phyloP scores from a whole-genome alignment of 2,113 vertebrate species.

The Jacana jacana region DNA sequence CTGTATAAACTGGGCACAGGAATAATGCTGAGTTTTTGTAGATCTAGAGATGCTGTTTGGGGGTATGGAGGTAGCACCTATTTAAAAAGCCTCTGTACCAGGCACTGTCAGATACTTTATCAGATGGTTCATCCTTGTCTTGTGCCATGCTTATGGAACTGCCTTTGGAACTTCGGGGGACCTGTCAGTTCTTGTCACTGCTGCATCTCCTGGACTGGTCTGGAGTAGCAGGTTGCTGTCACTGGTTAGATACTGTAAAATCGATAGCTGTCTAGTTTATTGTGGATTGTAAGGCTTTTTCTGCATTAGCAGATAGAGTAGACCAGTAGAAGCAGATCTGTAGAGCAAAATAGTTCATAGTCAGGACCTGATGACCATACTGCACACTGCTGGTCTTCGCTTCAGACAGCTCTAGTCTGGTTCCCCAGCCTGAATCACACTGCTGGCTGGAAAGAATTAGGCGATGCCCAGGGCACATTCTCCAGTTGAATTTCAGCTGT shows the following conservation, averaged over 20 bases:
- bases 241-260: background rate
- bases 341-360: background rate
- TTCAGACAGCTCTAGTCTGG: background rate
- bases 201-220: background rate
- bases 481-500: background rate
- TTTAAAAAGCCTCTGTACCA: background rate
- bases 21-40: background rate
- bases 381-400: background rate
- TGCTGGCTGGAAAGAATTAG: background rate
- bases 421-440: background rate
- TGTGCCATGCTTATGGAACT: fast-evolving
- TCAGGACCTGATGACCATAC: background rate
- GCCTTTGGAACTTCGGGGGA: background rate
- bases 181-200: background rate
- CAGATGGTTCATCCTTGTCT: background rate
- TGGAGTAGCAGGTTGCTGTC: background rate
- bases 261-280: background rate
- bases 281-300: background rate
- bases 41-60: background rate
- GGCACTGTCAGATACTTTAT: background rate
- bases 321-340: background rate
- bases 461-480: fast-evolving
- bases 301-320: background rate
- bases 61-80: background rate
- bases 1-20: background rate